These are phyloP conservation scores for Nematostella vectensis DNA, from an alignment of 92 coral and sea anemone genomes.

Conservation along the genomic window DNA sequence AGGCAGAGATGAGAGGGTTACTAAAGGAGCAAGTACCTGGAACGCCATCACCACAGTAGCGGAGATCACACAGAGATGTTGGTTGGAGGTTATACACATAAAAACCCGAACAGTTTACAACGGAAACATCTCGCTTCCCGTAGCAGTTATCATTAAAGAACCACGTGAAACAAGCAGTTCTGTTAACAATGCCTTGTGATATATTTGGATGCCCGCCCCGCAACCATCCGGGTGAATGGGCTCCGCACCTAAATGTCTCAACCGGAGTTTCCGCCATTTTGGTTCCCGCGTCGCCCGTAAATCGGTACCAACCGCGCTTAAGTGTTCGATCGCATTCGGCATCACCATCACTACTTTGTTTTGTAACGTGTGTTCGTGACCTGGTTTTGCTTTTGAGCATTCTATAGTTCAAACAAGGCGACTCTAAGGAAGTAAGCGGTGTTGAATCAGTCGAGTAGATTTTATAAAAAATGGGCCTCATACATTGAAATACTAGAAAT, in stretches of 20 bases:
- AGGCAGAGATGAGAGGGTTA: too few species aligned
- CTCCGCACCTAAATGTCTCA: not conserved
- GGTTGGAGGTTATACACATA: not conserved
- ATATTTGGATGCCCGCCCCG: not conserved
- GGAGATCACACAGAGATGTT: not conserved
- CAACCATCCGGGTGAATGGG: slow-evolving; percentile 3
- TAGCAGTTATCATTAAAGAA: not conserved
- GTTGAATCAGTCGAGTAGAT: not conserved
- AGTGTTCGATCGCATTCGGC: not conserved
- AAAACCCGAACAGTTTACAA: slow-evolving; percentile 1
- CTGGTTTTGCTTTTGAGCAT: not conserved
- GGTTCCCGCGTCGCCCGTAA: not conserved
- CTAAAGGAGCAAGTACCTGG: too few species aligned
- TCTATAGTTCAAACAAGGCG: not conserved
- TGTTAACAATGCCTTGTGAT: not conserved
- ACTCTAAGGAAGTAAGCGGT: too few species aligned
- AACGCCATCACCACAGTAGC: slow-evolving; percentile 3
- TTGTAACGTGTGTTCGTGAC: not conserved
- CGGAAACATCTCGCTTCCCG: not conserved
- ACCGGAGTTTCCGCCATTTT: not conserved
- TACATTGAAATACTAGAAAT: too few species aligned
- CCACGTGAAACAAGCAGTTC: slow-evolving; percentile 6
- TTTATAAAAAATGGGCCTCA: too few species aligned
- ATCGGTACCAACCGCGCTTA: not conserved
- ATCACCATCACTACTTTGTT: not conserved